These are phyloP conservation scores for Cynodonichthys magdalenae DNA, from an alignment of 2,797 vertebrate species.

Conservation along the genomic window DNA sequence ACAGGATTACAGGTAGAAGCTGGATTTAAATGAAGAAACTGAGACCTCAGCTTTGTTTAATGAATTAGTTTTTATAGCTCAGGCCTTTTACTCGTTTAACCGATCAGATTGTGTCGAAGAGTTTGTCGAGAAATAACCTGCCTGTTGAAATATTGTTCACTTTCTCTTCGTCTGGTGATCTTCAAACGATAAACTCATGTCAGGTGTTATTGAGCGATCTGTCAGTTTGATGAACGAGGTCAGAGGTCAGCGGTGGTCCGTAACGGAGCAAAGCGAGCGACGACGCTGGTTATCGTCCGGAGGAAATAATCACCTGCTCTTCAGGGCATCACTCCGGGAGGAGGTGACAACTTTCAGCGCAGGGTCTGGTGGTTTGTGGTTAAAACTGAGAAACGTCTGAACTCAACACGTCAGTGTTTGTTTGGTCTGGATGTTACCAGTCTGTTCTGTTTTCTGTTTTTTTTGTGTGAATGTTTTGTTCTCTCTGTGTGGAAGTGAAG, in stretches of 20 bases:
- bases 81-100: too few relatives aligned
- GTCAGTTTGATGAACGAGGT: slow-evolving; percentile 35
- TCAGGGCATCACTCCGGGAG: slow-evolving; percentile 15
- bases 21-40: too few relatives aligned
- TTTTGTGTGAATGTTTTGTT: too few relatives aligned
- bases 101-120: too few relatives aligned
- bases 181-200: slow-evolving; percentile 12
- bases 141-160: too few relatives aligned
- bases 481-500: too few relatives aligned
- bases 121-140: too few relatives aligned
- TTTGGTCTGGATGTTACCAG: background rate
- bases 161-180: background rate
- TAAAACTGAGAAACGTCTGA: slow-evolving; percentile 41
- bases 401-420: slow-evolving; percentile 24
- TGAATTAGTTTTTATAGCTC: too few relatives aligned
- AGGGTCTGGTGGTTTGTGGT: slow-evolving; percentile 27
- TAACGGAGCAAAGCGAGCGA: slow-evolving; percentile 20
- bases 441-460: background rate
- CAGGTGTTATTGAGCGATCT: slow-evolving; percentile 28
- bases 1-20: too few relatives aligned
- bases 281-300: slow-evolving; percentile 34
- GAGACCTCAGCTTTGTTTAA: too few relatives aligned
- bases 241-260: slow-evolving; percentile 34
- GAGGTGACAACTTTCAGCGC: slow-evolving; percentile 53
- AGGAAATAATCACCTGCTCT: slow-evolving; percentile 1